Conservation (phyloP, 2,888 invertebrate genomes). For the Cheilosia scutellata region DNA sequence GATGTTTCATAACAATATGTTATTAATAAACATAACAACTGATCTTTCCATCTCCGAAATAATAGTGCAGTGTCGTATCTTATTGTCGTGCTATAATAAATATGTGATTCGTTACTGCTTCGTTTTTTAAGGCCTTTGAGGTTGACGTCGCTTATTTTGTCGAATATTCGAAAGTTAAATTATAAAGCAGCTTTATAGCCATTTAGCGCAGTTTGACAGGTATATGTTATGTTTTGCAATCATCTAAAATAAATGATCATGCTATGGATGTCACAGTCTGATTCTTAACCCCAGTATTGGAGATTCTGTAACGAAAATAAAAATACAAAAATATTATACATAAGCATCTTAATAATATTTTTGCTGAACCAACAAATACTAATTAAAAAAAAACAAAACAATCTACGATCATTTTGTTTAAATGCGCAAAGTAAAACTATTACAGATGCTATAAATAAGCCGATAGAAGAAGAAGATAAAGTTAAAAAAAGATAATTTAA, state of each 20-base stretch:
- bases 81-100: not conserved
- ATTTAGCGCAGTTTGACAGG: not conserved
- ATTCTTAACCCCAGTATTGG: slow-evolving; percentile 87
- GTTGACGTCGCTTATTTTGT: not conserved
- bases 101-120: slow-evolving; percentile 8
- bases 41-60: slow-evolving; percentile 4
- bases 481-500: not conserved
- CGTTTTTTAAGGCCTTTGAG: not conserved
- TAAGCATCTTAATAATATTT: not conserved
- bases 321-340: slow-evolving; percentile 23
- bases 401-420: slow-evolving; percentile 15
- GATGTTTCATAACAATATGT: not conserved
- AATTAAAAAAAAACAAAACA: slow-evolving; percentile 12
- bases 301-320: slow-evolving; percentile 83
- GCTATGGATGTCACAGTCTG: slow-evolving; percentile 86
- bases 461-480: not conserved
- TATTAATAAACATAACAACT: slow-evolving; percentile 13
- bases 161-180: not conserved
- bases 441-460: not conserved
- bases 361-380: not conserved
- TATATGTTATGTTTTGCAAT: slow-evolving; percentile 7
- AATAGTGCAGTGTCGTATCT: slow-evolving; percentile 7
- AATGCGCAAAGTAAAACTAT: slow-evolving; percentile 35
- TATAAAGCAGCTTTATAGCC: not conserved
- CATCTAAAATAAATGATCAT: slow-evolving; percentile 78